A percentile compares a stretch with the other conserved stretches of the same genome.
Evolutionary conservation across 2,888 invertebrate genomes (phyloP).

Genomic region (Apamea monoglypha): DNA sequence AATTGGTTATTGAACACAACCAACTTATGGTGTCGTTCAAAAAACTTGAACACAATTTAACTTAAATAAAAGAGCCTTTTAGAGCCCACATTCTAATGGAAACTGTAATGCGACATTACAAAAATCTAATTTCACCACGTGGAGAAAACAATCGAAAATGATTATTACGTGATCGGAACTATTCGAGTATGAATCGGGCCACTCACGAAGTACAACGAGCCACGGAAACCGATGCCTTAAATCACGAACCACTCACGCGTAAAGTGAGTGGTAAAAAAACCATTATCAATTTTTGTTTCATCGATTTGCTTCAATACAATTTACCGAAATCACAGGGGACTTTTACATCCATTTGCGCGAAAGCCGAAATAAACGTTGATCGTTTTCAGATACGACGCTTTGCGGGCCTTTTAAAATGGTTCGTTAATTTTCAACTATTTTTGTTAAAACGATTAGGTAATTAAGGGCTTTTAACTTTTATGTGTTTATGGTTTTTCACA

Average conservation of each 20-base stretch:
- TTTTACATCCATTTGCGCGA: slow-evolving; percentile 83
- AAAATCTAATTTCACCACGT: slow-evolving; percentile 65
- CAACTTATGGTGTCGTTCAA: slow-evolving; percentile 48
- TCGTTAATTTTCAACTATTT: slow-evolving; percentile 61
- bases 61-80: slow-evolving; percentile 54
- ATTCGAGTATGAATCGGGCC: slow-evolving; percentile 66
- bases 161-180: slow-evolving; percentile 69
- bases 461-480: slow-evolving; percentile 50
- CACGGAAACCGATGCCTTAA: slow-evolving; percentile 76
- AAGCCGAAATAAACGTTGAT: slow-evolving; percentile 71
- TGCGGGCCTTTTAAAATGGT: slow-evolving; percentile 69
- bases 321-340: slow-evolving; percentile 80
- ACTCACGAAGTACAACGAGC: slow-evolving; percentile 69
- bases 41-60: slow-evolving; percentile 51
- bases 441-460: slow-evolving; percentile 61
- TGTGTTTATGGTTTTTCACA: slow-evolving; percentile 30
- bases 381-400: slow-evolving; percentile 65
- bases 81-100: slow-evolving; percentile 54
- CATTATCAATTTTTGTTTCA: slow-evolving; percentile 79
- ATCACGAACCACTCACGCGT: slow-evolving; percentile 87
- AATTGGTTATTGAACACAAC: slow-evolving; percentile 61
- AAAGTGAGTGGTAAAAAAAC: slow-evolving; percentile 81
- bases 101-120: slow-evolving; percentile 54
- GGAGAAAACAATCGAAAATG: slow-evolving; percentile 69
- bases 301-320: slow-evolving; percentile 81